These are phyloP conservation scores for Cyanoramphus novaezelandiae DNA, from an alignment of 2,113 vertebrate species.

Conservation along the genomic window DNA sequence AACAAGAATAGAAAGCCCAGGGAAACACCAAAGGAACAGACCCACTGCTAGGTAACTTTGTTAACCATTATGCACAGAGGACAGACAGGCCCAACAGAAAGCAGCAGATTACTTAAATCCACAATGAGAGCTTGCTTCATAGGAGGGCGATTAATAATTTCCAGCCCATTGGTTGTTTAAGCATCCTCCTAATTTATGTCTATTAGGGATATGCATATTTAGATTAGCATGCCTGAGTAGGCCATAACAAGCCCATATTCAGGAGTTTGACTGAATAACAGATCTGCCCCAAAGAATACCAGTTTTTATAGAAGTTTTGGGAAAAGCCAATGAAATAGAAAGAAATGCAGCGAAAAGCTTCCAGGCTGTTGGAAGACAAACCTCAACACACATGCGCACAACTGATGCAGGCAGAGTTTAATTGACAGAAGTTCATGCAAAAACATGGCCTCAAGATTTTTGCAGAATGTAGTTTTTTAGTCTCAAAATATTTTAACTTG, in stretches of 20 bases:
- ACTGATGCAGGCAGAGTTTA: neutral
- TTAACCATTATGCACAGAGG: neutral
- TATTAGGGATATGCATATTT: slow-evolving; percentile 6
- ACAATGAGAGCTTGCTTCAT: neutral
- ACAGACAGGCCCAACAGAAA: neutral
- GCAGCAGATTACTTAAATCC: neutral
- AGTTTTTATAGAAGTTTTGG: neutral
- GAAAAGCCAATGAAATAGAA: neutral
- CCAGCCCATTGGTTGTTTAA: slow-evolving; percentile 30
- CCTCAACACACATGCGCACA: fast-evolving
- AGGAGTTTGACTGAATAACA: neutral
- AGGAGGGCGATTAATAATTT: slow-evolving; percentile 6
- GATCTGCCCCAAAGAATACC: neutral
- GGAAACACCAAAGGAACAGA: neutral
- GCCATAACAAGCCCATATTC: neutral
- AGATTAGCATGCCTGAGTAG: neutral
- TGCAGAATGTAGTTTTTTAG: neutral
- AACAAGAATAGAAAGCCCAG: neutral
- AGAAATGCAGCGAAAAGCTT: neutral
- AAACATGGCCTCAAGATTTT: neutral
- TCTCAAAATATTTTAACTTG: neutral
- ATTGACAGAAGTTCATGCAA: neutral
- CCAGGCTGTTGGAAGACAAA: neutral
- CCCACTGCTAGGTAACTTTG: neutral
- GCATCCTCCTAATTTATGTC: slow-evolving; percentile 10